Base-by-base conservation (phyloP, 53 echinoderm and acorn worm genomes). In the Temnopleurus reevesii region DNA sequence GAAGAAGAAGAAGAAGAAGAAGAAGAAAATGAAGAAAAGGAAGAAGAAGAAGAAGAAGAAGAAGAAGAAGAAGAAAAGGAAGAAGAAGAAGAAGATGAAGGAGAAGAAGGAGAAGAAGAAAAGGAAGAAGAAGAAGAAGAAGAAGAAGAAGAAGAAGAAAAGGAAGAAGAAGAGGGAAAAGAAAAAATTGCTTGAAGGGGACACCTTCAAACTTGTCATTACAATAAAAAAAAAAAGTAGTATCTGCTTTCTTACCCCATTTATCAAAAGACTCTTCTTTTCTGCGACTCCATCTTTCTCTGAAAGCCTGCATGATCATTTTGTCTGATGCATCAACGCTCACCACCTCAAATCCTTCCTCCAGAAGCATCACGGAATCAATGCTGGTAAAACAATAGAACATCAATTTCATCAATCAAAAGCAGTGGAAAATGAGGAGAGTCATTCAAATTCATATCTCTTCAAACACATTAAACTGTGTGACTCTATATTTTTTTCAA, bases 251-350 rank as follows among this genome's bases (percentile, higher is more conserved):
- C 59, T 89, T 90, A 97, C 98, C 98, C 98, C 98, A 97, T 51
- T 86, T 90, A 76, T 97, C 98, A 92, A 97, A 97, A 36, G 93
- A 91, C 43, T 97, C 94, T 64, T 97, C 98, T 77, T 97, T 97
- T 56, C 98, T 86, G 17, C 98, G 90, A 49, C 90, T 91, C 98
- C 98, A 95, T 59, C 98, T 90, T 71, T 97, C 98, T 46, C 92
- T 90, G 91, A 95, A 95, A 45, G 98, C 95, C 49, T 97, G 94
- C 89, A 95, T 94, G 44, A 97, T 89, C 98, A 97, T 97, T 93
- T 97, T 97, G 81, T 97, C 98, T 21, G 98, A 97, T 18, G 98
- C 98, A 89, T 97, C 98, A 87, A 94, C 91, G 66, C 98, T 97
- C 80, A 93, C 94, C 82, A 97, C 98, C 59, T 79, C 81, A 81